These are phyloP conservation scores for Orthonychiurus folsomi DNA, from an alignment of 2,888 invertebrate species.

Conservation along the genomic window DNA sequence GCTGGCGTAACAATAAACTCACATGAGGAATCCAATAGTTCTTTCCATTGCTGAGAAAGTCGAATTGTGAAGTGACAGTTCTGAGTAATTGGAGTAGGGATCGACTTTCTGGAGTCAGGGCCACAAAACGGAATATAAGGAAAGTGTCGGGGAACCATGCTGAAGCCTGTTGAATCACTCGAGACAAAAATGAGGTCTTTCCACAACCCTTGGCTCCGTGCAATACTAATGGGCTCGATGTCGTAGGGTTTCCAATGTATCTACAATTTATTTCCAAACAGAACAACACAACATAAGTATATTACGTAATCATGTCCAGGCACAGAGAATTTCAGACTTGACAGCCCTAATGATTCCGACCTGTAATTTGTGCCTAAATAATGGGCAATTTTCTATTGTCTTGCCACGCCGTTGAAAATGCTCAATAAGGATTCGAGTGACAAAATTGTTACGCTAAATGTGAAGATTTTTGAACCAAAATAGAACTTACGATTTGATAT, in stretches of 20 bases:
- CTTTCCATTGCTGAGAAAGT: conserved; percentile 57
- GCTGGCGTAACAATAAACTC: no score
- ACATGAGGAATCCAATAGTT: conserved; percentile 57
- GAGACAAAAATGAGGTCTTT: conserved; percentile 68
- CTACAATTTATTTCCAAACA: conserved; percentile 45
- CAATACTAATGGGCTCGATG: conserved; percentile 57
- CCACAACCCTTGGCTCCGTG: conserved; percentile 74
- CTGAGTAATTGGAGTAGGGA: conserved; percentile 42
- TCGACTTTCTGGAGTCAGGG: conserved; percentile 42
- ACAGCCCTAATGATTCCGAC: no score
- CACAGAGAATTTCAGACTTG: no score
- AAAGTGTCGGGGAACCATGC: conserved; percentile 43
- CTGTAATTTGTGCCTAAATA: no score
- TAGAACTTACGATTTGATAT: conserved; percentile 56
- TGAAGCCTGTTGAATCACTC: conserved; percentile 64
- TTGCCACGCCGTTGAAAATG: no score
- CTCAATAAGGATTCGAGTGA: no score
- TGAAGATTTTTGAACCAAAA: no score
- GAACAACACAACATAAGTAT: neutral
- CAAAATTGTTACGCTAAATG: no score
- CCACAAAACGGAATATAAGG: conserved; percentile 53
- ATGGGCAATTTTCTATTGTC: no score
- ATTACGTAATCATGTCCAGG: no score
- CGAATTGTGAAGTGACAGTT: conserved; percentile 43
- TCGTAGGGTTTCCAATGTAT: conserved; percentile 51